Evolutionary conservation across 2,888 invertebrate species (phyloP), one percentile per base, ranked within the genome.

Genomic region (Brenthis ino): DNA sequence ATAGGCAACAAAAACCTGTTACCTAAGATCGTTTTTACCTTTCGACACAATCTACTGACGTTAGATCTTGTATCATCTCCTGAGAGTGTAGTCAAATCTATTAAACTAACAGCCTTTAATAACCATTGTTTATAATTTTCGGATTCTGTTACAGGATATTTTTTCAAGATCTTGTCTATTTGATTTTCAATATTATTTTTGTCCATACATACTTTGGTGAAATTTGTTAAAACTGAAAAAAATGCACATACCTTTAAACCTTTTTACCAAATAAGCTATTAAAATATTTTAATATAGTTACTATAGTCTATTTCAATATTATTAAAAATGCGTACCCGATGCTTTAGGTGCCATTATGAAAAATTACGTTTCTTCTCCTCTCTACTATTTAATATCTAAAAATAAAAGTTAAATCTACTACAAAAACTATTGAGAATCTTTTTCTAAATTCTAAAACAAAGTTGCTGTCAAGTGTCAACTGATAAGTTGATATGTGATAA

Each of bases 31-130:
- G 57, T 56, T 77, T 75, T 70, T 81, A 98, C 98, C 93, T 97
- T 97, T 68, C 94, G 89, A 82, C 98, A 98, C 2, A 99, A 93
- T 64, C 96, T 94, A 28, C 94, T 86, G 0, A 99, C 97, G 91
- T 97, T 97, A 14, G 95, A 94, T 11, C 85, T 83, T 0, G 96
- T 96, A 81, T 97, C 97, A 87, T 96, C 96, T 53, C 98, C 98
- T 61, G 96, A 94, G 64, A 99, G 93, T 2, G 98, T 98, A 1
- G 99, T 99, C 75, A 99, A 93, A 88, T 99, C 99, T 73, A 99
- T 97, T 68, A 97, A 94, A 48, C 96, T 95, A 8, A 99, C 93
- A 1, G 98, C 97, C 82, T 96, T 95, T 33, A 98, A 80, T 14
- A 99, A 93, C 97, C 97, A 98, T 13, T 95, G 94, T 54, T 95